Conservation (phyloP, 92 coral and sea anemone species). For the Bergia puertoricense region DNA sequence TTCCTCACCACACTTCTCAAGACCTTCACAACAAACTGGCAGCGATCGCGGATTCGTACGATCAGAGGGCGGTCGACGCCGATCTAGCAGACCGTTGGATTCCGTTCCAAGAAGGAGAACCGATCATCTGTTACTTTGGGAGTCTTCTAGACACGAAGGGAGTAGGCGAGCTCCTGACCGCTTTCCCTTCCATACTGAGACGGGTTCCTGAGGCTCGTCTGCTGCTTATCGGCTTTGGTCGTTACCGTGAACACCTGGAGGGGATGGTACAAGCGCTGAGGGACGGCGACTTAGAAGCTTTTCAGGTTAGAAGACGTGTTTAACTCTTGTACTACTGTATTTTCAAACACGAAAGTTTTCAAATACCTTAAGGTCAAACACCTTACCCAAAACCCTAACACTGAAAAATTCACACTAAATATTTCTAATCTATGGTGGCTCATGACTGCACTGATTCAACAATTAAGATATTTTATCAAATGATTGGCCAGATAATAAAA, state of each 20-base stretch:
- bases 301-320: conserved; percentile 49
- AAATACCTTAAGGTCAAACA: background rate
- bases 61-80: conserved; percentile 83
- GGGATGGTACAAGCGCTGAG: conserved; percentile 76
- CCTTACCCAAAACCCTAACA: background rate
- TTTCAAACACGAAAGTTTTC: background rate
- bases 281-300: conserved; percentile 76
- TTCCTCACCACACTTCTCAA: conserved; percentile 49
- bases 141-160: conserved; percentile 87
- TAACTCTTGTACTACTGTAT: background rate
- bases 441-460: too few relatives aligned
- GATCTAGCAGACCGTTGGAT: conserved; percentile 82
- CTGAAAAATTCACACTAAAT: background rate
- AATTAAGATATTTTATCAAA: too few relatives aligned
- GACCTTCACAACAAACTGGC: conserved; percentile 58
- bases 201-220: conserved; percentile 75
- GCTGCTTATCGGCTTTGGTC: conserved; percentile 79
- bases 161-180: conserved; percentile 82
- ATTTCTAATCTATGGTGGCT: too few relatives aligned
- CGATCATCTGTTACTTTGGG: conserved; percentile 85
- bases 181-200: conserved; percentile 74
- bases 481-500: too few relatives aligned
- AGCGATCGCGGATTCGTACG: conserved; percentile 70
- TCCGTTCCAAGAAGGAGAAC: conserved; percentile 70
- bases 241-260: conserved; percentile 83